phyloP scores from a whole-genome alignment of 37 sponge, comb jelly and placozoan genomes.

The Diacarnus erythraeanus region DNA sequence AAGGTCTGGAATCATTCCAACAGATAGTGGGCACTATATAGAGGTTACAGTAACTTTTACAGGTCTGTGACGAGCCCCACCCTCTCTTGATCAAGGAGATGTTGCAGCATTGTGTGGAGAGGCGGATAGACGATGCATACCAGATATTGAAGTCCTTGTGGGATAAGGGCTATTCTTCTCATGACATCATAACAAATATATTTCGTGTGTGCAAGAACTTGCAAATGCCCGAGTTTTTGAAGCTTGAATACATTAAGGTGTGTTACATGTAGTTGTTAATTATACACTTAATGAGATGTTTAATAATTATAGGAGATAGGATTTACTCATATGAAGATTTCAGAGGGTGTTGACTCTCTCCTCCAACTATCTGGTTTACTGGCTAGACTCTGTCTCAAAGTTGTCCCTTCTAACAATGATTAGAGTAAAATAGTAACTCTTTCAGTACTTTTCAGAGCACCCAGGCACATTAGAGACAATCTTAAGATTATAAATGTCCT shows the following conservation, averaged over 20 bases:
- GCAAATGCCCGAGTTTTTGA: constrained; percentile 93
- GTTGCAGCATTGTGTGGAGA: constrained; percentile 75
- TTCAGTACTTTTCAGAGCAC: no score
- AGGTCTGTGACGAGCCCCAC: constrained; percentile 99
- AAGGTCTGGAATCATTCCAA: constrained; percentile 59
- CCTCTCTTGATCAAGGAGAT: constrained; percentile 96
- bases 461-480: no score
- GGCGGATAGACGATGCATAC: constrained; percentile 84
- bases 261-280: no score
- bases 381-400: constrained; percentile 84
- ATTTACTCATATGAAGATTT: constrained; percentile 87
- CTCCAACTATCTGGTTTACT: constrained; percentile 94
- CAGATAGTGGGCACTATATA: neutral
- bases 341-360: constrained; percentile 89
- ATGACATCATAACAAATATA: constrained; percentile 95
- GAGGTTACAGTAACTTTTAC: neutral
- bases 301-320: constrained; percentile 84
- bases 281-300: no score
- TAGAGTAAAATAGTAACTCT: no score
- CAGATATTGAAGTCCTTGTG: constrained; percentile 85
- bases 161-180: constrained; percentile 96
- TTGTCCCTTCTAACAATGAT: neutral
- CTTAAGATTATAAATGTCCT: neutral
- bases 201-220: constrained; percentile 92
- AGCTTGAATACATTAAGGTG: constrained; percentile 94